A percentile compares a stretch with the other conserved stretches of the same genome.
Conservation (phyloP, 2,113 vertebrate species). For the Connochaetes taurinus region DNA sequence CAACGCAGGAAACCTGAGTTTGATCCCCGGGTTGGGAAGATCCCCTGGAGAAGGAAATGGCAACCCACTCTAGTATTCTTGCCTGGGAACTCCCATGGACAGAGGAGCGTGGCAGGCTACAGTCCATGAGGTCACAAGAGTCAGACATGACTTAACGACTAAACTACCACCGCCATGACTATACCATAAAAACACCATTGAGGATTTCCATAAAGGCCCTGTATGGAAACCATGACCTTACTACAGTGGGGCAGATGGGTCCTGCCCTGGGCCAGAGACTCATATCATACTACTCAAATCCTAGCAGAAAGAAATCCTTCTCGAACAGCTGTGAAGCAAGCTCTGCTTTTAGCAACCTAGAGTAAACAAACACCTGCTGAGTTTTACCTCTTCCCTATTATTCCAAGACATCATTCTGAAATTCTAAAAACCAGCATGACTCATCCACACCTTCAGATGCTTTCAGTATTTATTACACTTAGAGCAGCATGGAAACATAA, state of each 20-base stretch:
- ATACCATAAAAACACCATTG: neutral
- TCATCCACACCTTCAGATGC: slow-evolving; percentile 42
- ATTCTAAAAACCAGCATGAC: neutral
- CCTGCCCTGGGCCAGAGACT: neutral
- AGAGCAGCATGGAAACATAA: neutral
- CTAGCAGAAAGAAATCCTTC: neutral
- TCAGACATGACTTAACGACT: neutral
- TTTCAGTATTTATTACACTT: slow-evolving; percentile 2
- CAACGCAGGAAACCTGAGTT: neutral
- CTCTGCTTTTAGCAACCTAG: neutral
- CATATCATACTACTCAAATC: neutral
- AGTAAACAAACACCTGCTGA: slow-evolving; percentile 41
- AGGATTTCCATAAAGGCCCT: neutral
- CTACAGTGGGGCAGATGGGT: neutral
- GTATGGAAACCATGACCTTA: neutral
- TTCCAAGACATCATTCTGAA: neutral
- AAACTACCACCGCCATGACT: neutral
- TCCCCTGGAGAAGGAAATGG: neutral
- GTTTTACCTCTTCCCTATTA: neutral
- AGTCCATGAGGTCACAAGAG: neutral
- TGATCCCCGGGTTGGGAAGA: neutral
- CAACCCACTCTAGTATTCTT: neutral
- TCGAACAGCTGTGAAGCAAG: neutral
- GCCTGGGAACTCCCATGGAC: neutral
- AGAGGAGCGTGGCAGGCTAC: neutral